phyloP scores from a whole-genome alignment of 1,140 invertebrate genomes.

The Brachionus manjavacas region DNA sequence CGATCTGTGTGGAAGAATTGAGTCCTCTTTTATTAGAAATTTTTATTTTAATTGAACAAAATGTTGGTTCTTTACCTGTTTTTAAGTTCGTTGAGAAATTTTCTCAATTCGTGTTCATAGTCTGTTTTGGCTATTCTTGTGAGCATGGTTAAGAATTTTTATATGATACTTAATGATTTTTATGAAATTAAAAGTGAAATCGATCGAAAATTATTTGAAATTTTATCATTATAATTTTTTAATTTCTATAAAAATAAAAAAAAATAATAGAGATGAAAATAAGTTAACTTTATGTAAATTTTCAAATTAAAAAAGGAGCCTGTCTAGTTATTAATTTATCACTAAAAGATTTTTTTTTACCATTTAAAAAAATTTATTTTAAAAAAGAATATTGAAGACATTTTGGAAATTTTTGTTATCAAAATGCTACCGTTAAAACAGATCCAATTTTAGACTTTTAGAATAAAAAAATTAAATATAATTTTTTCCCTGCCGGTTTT shows the following conservation, averaged over 20 bases:
- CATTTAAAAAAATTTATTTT: too few relatives aligned
- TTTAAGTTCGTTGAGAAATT: neutral
- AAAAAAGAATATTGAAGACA: too few relatives aligned
- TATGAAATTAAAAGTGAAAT: neutral
- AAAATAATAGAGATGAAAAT: neutral
- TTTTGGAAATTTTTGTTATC: too few relatives aligned
- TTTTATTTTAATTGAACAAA: too few relatives aligned
- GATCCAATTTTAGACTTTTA: too few relatives aligned
- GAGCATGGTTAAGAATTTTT: neutral
- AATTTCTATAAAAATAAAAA: too few relatives aligned
- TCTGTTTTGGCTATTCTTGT: neutral
- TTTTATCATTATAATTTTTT: constrained; percentile 1
- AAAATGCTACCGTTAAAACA: too few relatives aligned
- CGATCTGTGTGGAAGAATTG: constrained; percentile 1
- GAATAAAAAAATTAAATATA: too few relatives aligned
- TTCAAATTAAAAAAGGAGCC: neutral
- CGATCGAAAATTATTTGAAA: neutral
- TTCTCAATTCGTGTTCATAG: neutral
- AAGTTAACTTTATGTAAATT: neutral
- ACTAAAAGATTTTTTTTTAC: too few relatives aligned
- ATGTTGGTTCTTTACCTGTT: neutral
- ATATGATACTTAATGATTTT: neutral
- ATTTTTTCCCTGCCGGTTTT: too few relatives aligned
- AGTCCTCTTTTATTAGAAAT: neutral
- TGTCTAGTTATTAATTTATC: too few relatives aligned